These are phyloP conservation scores for Phycodurus eques DNA, from an alignment of 2,113 vertebrate genomes.

Conservation along the genomic window DNA sequence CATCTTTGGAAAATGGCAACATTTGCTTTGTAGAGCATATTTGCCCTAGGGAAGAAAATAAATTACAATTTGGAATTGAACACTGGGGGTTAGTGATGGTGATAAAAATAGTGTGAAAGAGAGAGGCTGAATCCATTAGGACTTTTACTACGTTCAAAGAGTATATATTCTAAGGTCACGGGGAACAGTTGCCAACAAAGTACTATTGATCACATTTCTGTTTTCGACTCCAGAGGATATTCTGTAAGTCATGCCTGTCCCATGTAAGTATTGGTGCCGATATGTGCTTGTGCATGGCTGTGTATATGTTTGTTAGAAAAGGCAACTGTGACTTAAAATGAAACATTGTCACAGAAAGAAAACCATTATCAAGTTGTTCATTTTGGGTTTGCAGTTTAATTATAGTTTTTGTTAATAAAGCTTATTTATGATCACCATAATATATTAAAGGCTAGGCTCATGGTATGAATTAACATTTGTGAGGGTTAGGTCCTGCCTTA, in stretches of 20 bases:
- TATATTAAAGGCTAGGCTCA: too few relatives aligned
- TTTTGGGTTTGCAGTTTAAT: too few relatives aligned
- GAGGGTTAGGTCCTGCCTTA: too few relatives aligned
- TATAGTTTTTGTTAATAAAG: too few relatives aligned
- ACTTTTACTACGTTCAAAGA: constrained; percentile 50
- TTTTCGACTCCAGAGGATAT: constrained; percentile 48
- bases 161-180: constrained; percentile 41
- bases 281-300: constrained; percentile 9
- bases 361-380: not conserved
- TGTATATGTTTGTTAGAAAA: constrained; percentile 1
- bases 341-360: not conserved
- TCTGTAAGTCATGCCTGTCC: constrained; percentile 40
- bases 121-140: constrained; percentile 36
- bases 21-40: constrained; percentile 2
- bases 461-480: too few relatives aligned
- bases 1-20: not conserved
- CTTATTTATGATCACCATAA: too few relatives aligned
- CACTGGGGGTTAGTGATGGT: constrained; percentile 19
- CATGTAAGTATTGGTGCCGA: constrained; percentile 17
- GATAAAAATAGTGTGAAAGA: constrained; percentile 39
- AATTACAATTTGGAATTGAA: constrained; percentile 18
- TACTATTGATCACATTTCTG: constrained; percentile 61
- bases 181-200: constrained; percentile 48
- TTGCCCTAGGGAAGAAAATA: constrained; percentile 18
- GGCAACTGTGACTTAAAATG: not conserved